Evolutionary conservation across 2,113 vertebrate species (phyloP), one percentile per base, ranked within the genome.

Genomic region (Centropristis striata): DNA sequence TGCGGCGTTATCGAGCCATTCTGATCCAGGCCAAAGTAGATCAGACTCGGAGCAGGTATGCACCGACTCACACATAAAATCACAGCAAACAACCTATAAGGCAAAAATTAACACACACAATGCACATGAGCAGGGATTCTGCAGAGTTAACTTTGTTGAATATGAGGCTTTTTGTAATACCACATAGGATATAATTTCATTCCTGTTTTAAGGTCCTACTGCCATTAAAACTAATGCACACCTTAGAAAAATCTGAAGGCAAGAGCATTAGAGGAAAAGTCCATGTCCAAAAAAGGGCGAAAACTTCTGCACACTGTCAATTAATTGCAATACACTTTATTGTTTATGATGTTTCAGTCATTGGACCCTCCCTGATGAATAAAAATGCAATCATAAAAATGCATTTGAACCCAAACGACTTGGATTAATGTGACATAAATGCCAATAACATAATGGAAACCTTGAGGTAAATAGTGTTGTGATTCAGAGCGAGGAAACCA

Each of bases 31-130:
- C 96, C 88, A 96, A 95, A 92, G 95, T 95, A 0, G 96, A 97
- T 51, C 96, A 97, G 92, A 97, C 95, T 8, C 94, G 94, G 41
- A 97, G 97, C 96, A 98, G 97, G 97, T 97, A 93, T 59, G 15
- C 50, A 15, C 51, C 5, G 23, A 58, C 55, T 71, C 44, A 55
- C 32, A 44, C 18, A 6, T 36, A 37, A 39, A 53, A 55, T 27
- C 23, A 59, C 55, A 68, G 28, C 64, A 59, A 18, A 39, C 16
- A 59, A n/a, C 3, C n/a, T 37, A 8, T n/a, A 47, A 46, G 11
- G 54, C 10, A 28, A 63, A 66, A 13, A 49, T 32, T 14, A 49
- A 57, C 41, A 36, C 9, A 61, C 14, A 60, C 32, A 57, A 13
- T 42, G 27, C 28, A 70, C 51, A 10, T 1, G n/a, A 37, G 37